Percentiles rank a stretch among this genome's conserved stretches.
These are phyloP conservation scores for Tenodera sinensis DNA, from an alignment of 2,888 invertebrate species.

Conservation along the genomic window DNA sequence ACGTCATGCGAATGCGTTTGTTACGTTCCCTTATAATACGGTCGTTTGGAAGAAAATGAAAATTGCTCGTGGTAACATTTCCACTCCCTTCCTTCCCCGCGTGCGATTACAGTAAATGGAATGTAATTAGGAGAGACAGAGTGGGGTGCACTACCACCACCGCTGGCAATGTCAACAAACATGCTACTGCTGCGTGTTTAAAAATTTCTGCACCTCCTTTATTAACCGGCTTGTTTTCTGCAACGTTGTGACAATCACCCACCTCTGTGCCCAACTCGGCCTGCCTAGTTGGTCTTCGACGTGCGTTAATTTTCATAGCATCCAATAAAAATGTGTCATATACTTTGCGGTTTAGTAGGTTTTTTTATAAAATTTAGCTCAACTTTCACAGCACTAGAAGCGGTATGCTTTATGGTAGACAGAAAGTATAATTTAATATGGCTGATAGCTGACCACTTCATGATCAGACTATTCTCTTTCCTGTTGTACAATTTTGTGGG, in stretches of 20 bases:
- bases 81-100: background rate
- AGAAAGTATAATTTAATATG: too few species aligned
- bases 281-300: too few species aligned
- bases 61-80: background rate
- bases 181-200: background rate
- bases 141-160: too few species aligned
- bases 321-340: too few species aligned
- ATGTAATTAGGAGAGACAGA: background rate
- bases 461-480: too few species aligned
- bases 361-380: too few species aligned
- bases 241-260: background rate
- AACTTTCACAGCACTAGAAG: too few species aligned
- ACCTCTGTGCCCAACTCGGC: background rate
- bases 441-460: too few species aligned
- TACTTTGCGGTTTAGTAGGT: too few species aligned
- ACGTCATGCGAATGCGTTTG: background rate
- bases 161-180: background rate
- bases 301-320: too few species aligned
- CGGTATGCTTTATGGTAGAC: too few species aligned
- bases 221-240: background rate
- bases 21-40: background rate
- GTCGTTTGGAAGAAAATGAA: slow-evolving; percentile 1
- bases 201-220: background rate
- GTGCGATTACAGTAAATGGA: background rate
- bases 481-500: too few species aligned